phyloP scores from a whole-genome alignment of 2,113 vertebrate genomes.

The human region GRCh38 chr17:17647501-17648000 shows the following conservation, averaged over 20 bases:
- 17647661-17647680: not conserved
- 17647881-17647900: not conserved
- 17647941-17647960: too few relatives aligned
- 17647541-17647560: not conserved
- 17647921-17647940: too few relatives aligned
- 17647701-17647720: not conserved
- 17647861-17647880: not conserved
- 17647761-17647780: not conserved
- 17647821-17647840: not conserved
- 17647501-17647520: not conserved
- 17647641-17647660: not conserved
- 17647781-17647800: too few relatives aligned
- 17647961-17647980: too few relatives aligned
- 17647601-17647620: not conserved
- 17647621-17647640: not conserved
- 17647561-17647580: not conserved
- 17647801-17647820: too few relatives aligned
- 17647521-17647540: not conserved
- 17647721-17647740: not conserved
- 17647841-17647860: too few relatives aligned
- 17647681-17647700: not conserved
- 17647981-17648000: too few relatives aligned
- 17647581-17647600: not conserved
- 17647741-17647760: not conserved
- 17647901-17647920: not conserved